A percentile compares a stretch with the other conserved stretches of the same genome.
phyloP scores from a whole-genome alignment of 2,113 vertebrate species.

The Colaptes auratus region DNA sequence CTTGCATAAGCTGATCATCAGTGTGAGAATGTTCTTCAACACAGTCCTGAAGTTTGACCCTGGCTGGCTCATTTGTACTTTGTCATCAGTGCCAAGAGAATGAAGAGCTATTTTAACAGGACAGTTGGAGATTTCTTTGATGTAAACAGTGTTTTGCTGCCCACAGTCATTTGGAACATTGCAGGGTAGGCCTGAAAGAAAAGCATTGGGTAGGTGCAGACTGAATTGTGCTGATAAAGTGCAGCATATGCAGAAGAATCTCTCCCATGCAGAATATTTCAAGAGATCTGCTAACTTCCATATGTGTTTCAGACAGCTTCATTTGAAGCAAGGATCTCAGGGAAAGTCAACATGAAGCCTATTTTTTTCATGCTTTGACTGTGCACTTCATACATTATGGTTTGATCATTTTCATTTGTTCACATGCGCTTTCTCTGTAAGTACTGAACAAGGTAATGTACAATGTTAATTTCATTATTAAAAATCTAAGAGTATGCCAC shows the following conservation, averaged over 20 bases:
- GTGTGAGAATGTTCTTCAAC: not conserved
- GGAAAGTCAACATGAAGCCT: not conserved
- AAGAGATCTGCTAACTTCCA: not conserved
- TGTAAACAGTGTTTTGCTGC: not conserved
- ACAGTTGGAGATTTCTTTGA: not conserved
- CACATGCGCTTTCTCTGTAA: not conserved
- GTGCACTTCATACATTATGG: not conserved
- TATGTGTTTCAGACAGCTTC: not conserved
- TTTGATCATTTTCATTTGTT: not conserved
- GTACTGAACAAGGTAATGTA: not conserved
- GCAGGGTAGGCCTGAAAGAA: not conserved
- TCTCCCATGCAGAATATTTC: not conserved
- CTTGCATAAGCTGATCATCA: not conserved
- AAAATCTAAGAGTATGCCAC: not conserved
- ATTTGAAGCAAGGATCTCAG: not conserved
- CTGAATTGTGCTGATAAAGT: not conserved
- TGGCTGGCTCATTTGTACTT: not conserved
- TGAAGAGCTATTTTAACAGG: slow-evolving; percentile 7
- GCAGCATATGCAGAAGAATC: not conserved
- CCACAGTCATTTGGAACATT: not conserved
- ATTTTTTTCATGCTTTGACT: not conserved
- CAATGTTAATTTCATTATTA: not conserved
- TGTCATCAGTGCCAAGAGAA: not conserved
- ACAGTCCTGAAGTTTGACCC: not conserved
- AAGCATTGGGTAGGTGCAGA: not conserved